Percentiles rank a stretch among this genome's conserved stretches.
phyloP scores from a whole-genome alignment of 2,113 vertebrate genomes.

The Silurus glanis region DNA sequence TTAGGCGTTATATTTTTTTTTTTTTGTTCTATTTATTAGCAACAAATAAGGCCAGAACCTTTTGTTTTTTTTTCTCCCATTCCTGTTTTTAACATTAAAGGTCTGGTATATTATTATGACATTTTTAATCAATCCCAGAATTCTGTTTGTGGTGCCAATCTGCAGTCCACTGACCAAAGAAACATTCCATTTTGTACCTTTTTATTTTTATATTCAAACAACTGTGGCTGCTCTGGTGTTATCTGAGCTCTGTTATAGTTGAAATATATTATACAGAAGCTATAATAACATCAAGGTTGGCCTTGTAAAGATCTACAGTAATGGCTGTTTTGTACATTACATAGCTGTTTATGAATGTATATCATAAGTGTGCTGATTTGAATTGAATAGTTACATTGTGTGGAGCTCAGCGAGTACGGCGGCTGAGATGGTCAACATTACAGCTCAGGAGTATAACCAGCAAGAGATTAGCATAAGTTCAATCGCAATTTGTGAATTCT shows the following conservation, averaged over 20 bases:
- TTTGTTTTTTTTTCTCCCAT: neutral
- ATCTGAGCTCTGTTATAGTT: neutral
- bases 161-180: constrained; percentile 43
- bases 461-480: neutral
- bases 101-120: neutral
- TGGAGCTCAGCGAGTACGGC: neutral
- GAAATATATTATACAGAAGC: neutral
- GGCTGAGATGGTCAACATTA: neutral
- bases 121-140: constrained; percentile 24
- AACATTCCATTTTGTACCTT: neutral
- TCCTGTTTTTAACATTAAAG: neutral
- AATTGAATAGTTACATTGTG: constrained; percentile 1
- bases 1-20: constrained; percentile 19
- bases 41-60: constrained; percentile 20
- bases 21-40: constrained; percentile 48
- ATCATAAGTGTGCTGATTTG: constrained; percentile 20
- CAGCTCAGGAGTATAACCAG: constrained; percentile 21
- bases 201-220: constrained; percentile 1
- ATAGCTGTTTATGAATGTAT: neutral
- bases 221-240: constrained; percentile 4
- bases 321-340: neutral
- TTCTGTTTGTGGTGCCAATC: constrained; percentile 23
- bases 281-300: neutral
- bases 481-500: neutral
- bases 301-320: constrained; percentile 5